Percentiles rank a stretch among this genome's conserved stretches.
These are phyloP conservation scores for Perca schrenkii DNA, from an alignment of 2,113 vertebrate genomes.

Conservation along the genomic window DNA sequence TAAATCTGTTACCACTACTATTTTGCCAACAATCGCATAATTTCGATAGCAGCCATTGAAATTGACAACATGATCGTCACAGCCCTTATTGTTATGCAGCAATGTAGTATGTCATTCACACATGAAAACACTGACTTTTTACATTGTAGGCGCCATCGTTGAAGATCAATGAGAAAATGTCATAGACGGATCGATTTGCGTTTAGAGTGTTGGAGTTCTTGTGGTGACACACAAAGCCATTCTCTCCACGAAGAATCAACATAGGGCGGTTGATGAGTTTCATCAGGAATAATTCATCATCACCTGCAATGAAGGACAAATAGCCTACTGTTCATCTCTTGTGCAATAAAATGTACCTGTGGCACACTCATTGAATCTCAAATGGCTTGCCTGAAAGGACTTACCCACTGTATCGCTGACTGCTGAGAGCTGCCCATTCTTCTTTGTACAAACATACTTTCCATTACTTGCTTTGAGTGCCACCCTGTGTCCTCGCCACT, in stretches of 20 bases:
- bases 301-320: conserved; percentile 80
- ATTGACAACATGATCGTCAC: too few relatives aligned
- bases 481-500: conserved; percentile 92
- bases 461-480: conserved; percentile 94
- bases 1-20: too few relatives aligned
- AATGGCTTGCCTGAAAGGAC: conserved; percentile 52
- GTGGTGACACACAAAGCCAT: conserved; percentile 95
- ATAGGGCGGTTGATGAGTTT: conserved; percentile 97
- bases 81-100: not conserved
- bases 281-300: conserved; percentile 91
- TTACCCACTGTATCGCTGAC: conserved; percentile 91
- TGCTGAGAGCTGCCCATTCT: conserved; percentile 95
- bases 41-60: too few relatives aligned
- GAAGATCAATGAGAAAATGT: conserved; percentile 93
- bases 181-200: conserved; percentile 92
- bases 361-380: not conserved
- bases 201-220: conserved; percentile 93
- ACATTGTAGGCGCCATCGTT: conserved; percentile 94
- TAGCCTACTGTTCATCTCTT: not conserved
- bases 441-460: conserved; percentile 96
- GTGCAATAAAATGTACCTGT: not conserved
- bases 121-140: conserved; percentile 85
- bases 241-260: conserved; percentile 91
- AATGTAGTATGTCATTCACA: not conserved
- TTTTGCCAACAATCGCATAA: too few relatives aligned